Evolutionary conservation across 1,140 invertebrate species (phyloP), one percentile per base, ranked within the genome.

Genomic region (Amyelois transitella): DNA sequence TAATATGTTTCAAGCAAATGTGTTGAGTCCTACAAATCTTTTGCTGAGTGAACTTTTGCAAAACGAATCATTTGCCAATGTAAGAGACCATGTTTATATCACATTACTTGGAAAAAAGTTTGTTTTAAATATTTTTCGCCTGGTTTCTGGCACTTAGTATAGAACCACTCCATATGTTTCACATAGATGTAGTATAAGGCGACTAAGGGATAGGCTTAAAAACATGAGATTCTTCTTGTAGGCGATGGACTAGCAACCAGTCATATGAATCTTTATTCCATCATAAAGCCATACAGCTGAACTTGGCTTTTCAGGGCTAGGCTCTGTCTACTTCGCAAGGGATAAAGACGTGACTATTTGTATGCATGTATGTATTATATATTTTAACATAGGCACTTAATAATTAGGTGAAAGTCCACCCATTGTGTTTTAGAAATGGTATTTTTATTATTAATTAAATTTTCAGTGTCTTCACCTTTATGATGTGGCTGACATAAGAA

Each of bases 31-130:
- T 8, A 18, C 57, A 5, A 66, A 75, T 8, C 20, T 25, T n/a
- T 57, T 81, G 0, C 43, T 79, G 8, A 53, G 18, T 8, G 60
- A 72, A 50, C 55, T 83, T 8, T 18, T 72, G 6, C 18, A 32
- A 14, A 66, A 81, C 53, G 64, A 70, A 18, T 61, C 44, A 43
- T 76, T 83, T 55, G 17, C 72, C 1, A 54, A 74, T 65, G 80
- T 83, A 61, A 69, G 72, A 70, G 7, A 44, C 18, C 7, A 17
- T 44, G 18, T 44, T 4, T 6, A 43, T 43, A 43, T 43, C 10
- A 6, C n/a, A 43, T n/a, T n/a, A 12, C 25, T 28, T 6, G 5
- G 25, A 28, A 28, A 28, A 28, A 6, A 28, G 12, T 28, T 6
- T 28, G 12, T 28, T n/a, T 28, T 28, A 28, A 28, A 12, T 28